Percentiles rank a stretch among this genome's conserved stretches.
These are phyloP conservation scores for Dryomyza anilis DNA, from an alignment of 2,888 invertebrate species.

Conservation along the genomic window DNA sequence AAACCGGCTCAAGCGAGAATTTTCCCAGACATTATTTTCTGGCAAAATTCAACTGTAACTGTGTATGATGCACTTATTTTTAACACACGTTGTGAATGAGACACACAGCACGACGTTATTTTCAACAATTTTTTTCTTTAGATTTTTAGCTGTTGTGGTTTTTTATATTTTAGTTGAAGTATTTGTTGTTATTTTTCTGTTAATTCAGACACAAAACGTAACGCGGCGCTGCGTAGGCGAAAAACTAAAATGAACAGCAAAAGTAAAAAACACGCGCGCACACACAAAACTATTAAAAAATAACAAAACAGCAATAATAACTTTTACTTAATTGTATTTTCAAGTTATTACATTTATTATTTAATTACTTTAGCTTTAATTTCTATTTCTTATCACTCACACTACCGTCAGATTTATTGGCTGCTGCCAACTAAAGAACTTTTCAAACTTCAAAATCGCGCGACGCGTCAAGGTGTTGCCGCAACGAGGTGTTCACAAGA, in stretches of 20 bases:
- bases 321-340: too few species aligned
- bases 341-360: too few species aligned
- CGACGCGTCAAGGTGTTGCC: background rate
- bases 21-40: too few species aligned
- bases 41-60: too few species aligned
- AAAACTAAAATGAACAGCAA: background rate
- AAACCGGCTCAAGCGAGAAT: background rate
- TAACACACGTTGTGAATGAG: background rate
- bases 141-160: background rate
- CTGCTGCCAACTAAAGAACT: background rate
- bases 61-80: too few species aligned
- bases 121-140: background rate
- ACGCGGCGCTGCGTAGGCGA: background rate
- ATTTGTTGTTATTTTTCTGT: background rate
- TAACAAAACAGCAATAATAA: background rate
- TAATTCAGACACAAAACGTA: background rate
- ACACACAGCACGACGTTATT: background rate
- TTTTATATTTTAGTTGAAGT: background rate
- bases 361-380: too few species aligned
- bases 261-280: background rate
- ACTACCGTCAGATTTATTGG: background rate
- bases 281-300: background rate
- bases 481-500: constrained; percentile 19
- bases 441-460: background rate
- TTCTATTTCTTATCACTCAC: too few species aligned